Evolutionary conservation across 2,113 vertebrate genomes (phyloP), one percentile per base, ranked within the genome.

Genomic region (Orthonyx spaldingii): DNA sequence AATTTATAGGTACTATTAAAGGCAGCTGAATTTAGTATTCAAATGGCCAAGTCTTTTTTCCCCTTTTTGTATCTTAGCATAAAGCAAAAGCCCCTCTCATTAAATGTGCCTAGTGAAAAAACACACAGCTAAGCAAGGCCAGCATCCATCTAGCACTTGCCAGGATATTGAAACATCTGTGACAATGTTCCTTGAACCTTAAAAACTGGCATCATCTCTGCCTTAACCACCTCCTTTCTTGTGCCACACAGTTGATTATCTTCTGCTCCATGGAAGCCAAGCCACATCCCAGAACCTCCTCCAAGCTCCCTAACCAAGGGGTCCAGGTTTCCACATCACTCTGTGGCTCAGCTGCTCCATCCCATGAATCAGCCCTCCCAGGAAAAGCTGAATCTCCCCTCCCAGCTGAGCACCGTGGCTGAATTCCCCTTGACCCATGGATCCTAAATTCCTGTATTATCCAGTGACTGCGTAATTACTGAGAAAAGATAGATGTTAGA

Each of bases 1-100:
- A 95, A 96, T 94, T 93, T 97, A 96, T 92, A 90, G 71, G 68
- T 87, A 83, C 83, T 95, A 95, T 92, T 93, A 94, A 80, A 92
- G 42, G 75, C 70, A 89, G 79, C 81, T 87, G 74, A 92, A 95
- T 91, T 94, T 87, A 94, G 91, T 91, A 95, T 79, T 91, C 81
- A 77, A 83, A 91, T 66, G 16, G 63, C 61, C 57, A 35, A 68
- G 44, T 42, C 10, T 37, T 50, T 44, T 77, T 44, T 11, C 5
- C 2, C 33, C 13, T 64, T 93, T 91, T 71, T 55, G 3, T 20
- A 66, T 32, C 78, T 92, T 13, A 44, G 60, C 64, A 81, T 19
- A 86, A 86, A 96, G 87, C 64, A 86, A 64, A 69, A 81, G 56
- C 39, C n/a, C 7, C 47, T 65, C 52, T 78, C 39, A 5, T 70